Evolutionary conservation across 2,797 vertebrate species (phyloP), one percentile per base, ranked within the genome.

Genomic region (Buphagus erythrorhynchus): DNA sequence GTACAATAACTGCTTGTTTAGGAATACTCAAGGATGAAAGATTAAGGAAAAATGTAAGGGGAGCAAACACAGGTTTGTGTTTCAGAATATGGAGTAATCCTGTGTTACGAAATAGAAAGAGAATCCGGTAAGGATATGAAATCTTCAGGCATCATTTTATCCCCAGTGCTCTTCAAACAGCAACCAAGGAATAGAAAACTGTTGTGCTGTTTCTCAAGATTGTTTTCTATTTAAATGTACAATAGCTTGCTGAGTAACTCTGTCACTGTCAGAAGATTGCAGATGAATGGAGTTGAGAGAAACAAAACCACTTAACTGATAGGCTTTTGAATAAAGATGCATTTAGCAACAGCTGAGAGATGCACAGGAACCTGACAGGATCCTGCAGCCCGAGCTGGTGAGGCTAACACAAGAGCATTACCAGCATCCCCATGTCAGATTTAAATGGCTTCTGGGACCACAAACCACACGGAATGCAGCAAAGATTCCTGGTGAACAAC

Each of bases 361-460:
- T 28, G 43, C 0, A 0, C 28, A 69, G 49, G n/a, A 75, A 20
- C 16, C 28, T 20, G 4, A 36, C 21, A 75, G n/a, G 28, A 18
- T 36, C 43, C 16, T 69, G 36, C 36, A 69, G 49, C 19, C 36
- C 0, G 0, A 43, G n/a, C 6, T 0, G 0, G 10, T 6, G 13
- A 43, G 8, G 16, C 11, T 75, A 36, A 57, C 5, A 6, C 1
- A 5, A 38, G 13, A 13, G 8, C 1, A 0, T 49, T 43, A 36
- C 28, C 48, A 43, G 35, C 62, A 13, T 11, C n/a, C 52, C 24
- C 2, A 10, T 0, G 0, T 7, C n/a, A 57, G 28, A 33, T 76
- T 54, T 49, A 43, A 33, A 63, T 13, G 24, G 13, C 16, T 43
- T 14, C 24, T 43, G 28, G 13, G 16, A 49, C 19, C 36, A 33